These are phyloP conservation scores for Oryctolagus cuniculus DNA, from an alignment of 2,113 vertebrate species.

Conservation along the genomic window mOryCun1.1 NC_091452.1:18626501-18627000, in stretches of 20 bases:
- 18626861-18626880: background rate
- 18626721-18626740: background rate
- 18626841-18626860: background rate
- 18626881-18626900: too few species aligned
- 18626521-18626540: background rate
- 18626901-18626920: too few species aligned
- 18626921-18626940: too few species aligned
- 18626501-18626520: background rate
- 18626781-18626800: background rate
- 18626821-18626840: background rate
- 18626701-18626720: background rate
- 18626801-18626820: background rate
- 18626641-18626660: background rate
- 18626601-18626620: background rate
- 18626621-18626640: background rate
- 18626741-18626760: background rate
- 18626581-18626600: background rate
- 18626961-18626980: too few species aligned
- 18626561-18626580: background rate
- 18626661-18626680: background rate
- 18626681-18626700: background rate
- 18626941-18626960: too few species aligned
- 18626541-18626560: background rate
- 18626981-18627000: too few species aligned
- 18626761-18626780: background rate